Conservation (phyloP, 1,140 invertebrate genomes). For the Meloidogyne chitwoodi region DNA sequence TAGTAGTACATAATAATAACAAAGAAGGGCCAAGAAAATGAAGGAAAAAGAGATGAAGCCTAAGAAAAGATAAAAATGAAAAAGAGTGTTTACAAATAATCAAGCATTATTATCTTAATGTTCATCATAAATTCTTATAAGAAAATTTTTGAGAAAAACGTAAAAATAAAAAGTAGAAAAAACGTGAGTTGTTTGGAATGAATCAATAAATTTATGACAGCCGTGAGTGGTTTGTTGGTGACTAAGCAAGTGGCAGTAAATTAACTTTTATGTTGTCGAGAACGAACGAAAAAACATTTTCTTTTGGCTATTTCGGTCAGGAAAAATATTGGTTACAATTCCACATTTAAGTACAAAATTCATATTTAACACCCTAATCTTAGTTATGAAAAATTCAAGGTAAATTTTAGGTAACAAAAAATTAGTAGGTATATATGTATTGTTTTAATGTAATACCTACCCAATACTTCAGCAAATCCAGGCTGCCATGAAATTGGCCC, state of each 20-base stretch:
- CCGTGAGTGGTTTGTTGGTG: background rate
- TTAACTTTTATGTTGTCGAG: background rate
- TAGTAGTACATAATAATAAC: background rate
- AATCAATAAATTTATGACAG: background rate
- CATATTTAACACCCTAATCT: no score
- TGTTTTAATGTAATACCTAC: background rate
- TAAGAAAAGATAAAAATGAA: background rate
- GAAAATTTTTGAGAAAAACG: background rate
- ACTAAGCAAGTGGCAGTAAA: background rate
- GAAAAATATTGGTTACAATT: background rate
- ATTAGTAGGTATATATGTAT: no score
- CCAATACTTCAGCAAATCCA: constrained; percentile 14
- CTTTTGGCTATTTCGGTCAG: no score
- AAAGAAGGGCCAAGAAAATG: background rate
- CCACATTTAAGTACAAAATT: no score
- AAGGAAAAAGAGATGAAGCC: background rate
- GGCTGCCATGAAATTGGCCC: constrained; percentile 5
- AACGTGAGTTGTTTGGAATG: background rate
- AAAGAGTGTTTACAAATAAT: background rate
- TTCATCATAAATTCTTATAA: no score
- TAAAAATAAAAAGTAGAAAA: background rate
- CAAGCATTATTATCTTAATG: background rate
- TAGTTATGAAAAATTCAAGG: no score
- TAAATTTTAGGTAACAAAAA: no score
- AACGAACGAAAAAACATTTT: background rate